Percentiles rank a stretch among this genome's conserved stretches.
Evolutionary conservation across 2,113 vertebrate genomes (phyloP).

Genomic region (Pterocles orientalis): DNA sequence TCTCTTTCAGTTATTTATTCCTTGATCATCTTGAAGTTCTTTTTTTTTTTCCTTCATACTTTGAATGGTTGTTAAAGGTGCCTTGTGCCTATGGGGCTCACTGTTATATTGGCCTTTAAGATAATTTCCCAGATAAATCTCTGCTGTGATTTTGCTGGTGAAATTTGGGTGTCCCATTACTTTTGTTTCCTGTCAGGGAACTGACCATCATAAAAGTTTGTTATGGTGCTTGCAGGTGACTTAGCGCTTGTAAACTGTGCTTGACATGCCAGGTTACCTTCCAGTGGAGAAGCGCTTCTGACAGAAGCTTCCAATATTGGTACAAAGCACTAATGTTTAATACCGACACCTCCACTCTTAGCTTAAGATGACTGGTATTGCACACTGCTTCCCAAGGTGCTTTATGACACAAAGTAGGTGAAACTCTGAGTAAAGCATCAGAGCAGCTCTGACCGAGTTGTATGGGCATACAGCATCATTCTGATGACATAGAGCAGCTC

Average conservation of each 20-base stretch:
- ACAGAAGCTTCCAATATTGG: background rate
- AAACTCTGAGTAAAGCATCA: background rate
- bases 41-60: background rate
- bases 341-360: background rate
- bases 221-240: background rate
- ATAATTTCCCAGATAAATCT: background rate
- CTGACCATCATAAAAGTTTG: background rate
- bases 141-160: background rate
- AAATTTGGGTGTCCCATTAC: slow-evolving; percentile 14
- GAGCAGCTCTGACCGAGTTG: background rate
- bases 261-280: background rate
- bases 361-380: background rate
- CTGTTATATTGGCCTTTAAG: slow-evolving; percentile 31
- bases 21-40: slow-evolving; percentile 5
- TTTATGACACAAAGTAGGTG: background rate
- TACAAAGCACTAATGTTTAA: background rate
- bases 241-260: background rate
- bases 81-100: background rate
- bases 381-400: background rate
- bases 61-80: slow-evolving; percentile 8
- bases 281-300: background rate
- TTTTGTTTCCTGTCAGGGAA: background rate
- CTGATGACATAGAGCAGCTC: background rate
- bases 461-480: rapidly evolving
- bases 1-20: background rate